Evolutionary conservation across 2,888 invertebrate genomes (phyloP).

Genomic region (Cryptocephalus moraei): DNA sequence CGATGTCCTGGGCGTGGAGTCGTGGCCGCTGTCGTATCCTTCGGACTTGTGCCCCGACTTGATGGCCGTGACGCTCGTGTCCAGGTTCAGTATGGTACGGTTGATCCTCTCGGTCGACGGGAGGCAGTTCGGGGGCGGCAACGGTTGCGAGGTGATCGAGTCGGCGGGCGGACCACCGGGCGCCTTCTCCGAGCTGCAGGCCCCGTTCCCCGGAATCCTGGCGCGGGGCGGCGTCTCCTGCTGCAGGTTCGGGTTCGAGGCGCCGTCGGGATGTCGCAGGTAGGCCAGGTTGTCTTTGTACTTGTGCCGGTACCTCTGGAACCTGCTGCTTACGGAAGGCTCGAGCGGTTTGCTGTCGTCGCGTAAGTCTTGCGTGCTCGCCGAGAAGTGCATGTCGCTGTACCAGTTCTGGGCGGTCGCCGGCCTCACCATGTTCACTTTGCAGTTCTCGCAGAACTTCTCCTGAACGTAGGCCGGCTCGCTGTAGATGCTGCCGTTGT

Average conservation of each 20-base stretch:
- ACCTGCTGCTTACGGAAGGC: slow-evolving; percentile 37
- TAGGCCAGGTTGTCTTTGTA: slow-evolving; percentile 52
- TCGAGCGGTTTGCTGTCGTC: slow-evolving; percentile 21
- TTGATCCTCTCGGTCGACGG: slow-evolving; percentile 54
- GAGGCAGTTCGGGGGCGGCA: slow-evolving; percentile 47
- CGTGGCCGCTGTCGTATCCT: slow-evolving; percentile 77
- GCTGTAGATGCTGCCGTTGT: slow-evolving; percentile 77
- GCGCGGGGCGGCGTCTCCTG: slow-evolving; percentile 45
- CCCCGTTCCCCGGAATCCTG: slow-evolving; percentile 53
- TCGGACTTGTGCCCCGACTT: slow-evolving; percentile 48
- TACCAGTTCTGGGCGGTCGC: slow-evolving; percentile 59
- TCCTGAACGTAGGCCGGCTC: slow-evolving; percentile 72
- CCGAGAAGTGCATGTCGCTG: slow-evolving; percentile 42
- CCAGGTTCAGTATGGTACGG: slow-evolving; percentile 49
- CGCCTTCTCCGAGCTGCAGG: slow-evolving; percentile 36
- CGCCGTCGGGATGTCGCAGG: slow-evolving; percentile 81
- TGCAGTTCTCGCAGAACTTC: slow-evolving; percentile 67
- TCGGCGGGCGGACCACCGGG: slow-evolving; percentile 33
- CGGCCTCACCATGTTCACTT: slow-evolving; percentile 58
- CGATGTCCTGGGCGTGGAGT: slow-evolving; percentile 71
- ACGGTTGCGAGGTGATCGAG: slow-evolving; percentile 25
- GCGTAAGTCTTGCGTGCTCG: slow-evolving; percentile 43
- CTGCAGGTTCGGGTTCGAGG: slow-evolving; percentile 82
- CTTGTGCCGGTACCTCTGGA: slow-evolving; percentile 51
- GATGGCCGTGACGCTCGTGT: slow-evolving; percentile 53